Evolutionary conservation across 2,888 invertebrate species (phyloP), one percentile per base, ranked within the genome.

Genomic region (Drosophila mulleri): DNA sequence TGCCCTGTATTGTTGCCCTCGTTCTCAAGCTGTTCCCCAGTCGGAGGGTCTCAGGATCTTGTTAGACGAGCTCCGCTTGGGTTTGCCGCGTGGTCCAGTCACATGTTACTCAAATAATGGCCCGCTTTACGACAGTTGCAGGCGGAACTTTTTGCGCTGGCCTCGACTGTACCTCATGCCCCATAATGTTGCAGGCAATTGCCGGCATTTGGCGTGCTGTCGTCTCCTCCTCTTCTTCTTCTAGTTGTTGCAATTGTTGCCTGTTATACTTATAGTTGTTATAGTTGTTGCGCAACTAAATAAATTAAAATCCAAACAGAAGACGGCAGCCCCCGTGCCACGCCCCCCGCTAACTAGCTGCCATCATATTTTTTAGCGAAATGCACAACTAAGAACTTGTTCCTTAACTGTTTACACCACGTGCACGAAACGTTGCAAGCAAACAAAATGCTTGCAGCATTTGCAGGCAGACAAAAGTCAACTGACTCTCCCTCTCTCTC

Each of bases 291-390:
- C 78, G 86, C 82, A 86, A 87, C 88, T 80, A 88, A 89, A 84
- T 84, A 89, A 84, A 89, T 84, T 89, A 89, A 84, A 89, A 87
- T 73, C 79, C 85, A 67, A 78, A 84, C 87, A 70, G 71, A 85
- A 71, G 65, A 53, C 82, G 67, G 44, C 57, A 47, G n/a, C 52
- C 70, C 32, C 35, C 35, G 16, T 4, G 14, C 26, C 41, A 41
- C 54, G 23, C 6, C 61, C 42, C 42, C 56, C 7, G 23, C 8
- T 29, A 26, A 23, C 45, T 18, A 29, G 18, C 72, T 42, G 56
- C 57, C 52, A 50, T 52, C 67, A 74, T 74, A 79, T 74, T 85
- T 72, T 85, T 82, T 76, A 80, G 80, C 83, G 73, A 80, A 82
- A 74, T 74, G 67, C 69, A 71, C 14, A 45, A 42, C 61, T 56